Conservation (phyloP, 2,888 invertebrate species). For the Brachyptera risi region DNA sequence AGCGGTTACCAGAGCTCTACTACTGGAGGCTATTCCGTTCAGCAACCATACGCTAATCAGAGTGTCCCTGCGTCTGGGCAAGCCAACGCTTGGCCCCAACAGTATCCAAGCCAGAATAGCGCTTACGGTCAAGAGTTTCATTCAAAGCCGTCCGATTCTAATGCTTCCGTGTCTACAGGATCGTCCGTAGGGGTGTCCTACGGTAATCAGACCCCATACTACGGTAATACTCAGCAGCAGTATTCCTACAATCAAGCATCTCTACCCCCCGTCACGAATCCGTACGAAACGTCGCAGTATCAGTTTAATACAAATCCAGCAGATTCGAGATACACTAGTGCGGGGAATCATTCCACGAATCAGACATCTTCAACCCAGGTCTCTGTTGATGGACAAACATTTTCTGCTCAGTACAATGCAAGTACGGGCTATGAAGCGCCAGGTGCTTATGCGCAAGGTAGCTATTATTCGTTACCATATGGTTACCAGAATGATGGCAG, state of each 20-base stretch:
- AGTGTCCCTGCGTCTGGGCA: too few relatives aligned
- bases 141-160: background rate
- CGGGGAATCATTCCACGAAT: conserved; percentile 48
- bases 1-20: conserved; percentile 51
- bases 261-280: background rate
- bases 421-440: too few relatives aligned
- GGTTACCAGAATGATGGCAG: conserved; percentile 46
- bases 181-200: background rate
- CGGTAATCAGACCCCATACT: background rate
- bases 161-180: background rate
- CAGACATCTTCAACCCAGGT: conserved; percentile 49
- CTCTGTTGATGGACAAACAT: conserved; percentile 38
- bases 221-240: background rate
- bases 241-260: background rate
- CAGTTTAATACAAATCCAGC: conserved; percentile 24
- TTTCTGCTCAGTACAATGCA: conserved; percentile 33
- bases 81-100: background rate
- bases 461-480: conserved; percentile 49
- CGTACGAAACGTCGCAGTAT: conserved; percentile 13
- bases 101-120: background rate
- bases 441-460: conserved; percentile 19
- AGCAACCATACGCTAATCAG: background rate
- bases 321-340: conserved; percentile 47
- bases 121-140: background rate
- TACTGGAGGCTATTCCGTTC: background rate